Percentiles rank a stretch among this genome's conserved stretches.
Evolutionary conservation across 1,140 invertebrate species (phyloP).

Genomic region (Drepana arcuata): DNA sequence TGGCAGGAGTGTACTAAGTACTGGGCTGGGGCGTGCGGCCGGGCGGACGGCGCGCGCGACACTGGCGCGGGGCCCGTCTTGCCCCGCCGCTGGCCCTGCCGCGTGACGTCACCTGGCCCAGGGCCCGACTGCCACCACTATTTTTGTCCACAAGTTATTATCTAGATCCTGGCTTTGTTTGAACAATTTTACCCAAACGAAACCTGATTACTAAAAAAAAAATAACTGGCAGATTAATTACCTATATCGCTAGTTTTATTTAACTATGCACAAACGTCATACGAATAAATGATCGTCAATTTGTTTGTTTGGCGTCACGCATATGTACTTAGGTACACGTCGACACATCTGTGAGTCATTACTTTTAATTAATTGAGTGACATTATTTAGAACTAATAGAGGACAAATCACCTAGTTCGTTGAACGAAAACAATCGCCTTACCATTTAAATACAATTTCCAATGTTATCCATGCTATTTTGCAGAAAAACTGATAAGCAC

Average conservation of each 20-base stretch:
- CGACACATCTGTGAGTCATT: slow-evolving; percentile 19
- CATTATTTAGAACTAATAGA: too few relatives aligned
- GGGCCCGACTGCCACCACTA: slow-evolving; percentile 62
- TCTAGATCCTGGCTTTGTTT: slow-evolving; percentile 62
- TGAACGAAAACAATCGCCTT: too few relatives aligned
- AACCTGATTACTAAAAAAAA: too few relatives aligned
- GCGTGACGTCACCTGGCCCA: slow-evolving; percentile 67
- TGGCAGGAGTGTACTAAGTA: slow-evolving; percentile 16
- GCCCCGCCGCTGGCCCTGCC: slow-evolving; percentile 62
- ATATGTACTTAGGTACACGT: too few relatives aligned
- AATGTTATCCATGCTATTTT: too few relatives aligned
- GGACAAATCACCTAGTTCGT: too few relatives aligned
- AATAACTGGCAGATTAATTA: too few relatives aligned
- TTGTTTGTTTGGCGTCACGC: slow-evolving; percentile 11
- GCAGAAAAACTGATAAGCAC: too few relatives aligned
- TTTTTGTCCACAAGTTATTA: slow-evolving; percentile 66
- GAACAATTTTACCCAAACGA: slow-evolving; percentile 48
- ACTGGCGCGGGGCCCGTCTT: slow-evolving; percentile 70
- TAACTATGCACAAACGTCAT: slow-evolving; percentile 17
- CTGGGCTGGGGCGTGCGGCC: slow-evolving; percentile 48
- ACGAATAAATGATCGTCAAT: slow-evolving; percentile 6
- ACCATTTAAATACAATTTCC: too few relatives aligned
- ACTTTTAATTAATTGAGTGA: too few relatives aligned
- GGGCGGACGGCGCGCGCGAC: slow-evolving; percentile 62
- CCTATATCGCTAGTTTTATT: too few relatives aligned